These are phyloP conservation scores for Sterna hirundo DNA, from an alignment of 2,113 vertebrate species.

Conservation along the genomic window DNA sequence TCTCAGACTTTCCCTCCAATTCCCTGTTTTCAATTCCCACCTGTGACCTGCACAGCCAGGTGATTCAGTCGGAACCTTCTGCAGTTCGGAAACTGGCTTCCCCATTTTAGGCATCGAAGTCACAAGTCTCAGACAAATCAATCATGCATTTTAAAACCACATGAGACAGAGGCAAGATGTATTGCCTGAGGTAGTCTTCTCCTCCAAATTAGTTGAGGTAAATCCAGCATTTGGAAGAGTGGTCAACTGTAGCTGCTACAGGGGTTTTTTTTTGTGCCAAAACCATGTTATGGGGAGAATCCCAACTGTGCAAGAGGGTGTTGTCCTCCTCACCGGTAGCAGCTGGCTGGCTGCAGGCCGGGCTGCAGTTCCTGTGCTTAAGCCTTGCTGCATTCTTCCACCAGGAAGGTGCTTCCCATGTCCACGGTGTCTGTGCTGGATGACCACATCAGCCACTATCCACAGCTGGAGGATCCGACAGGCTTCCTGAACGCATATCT, in stretches of 20 bases:
- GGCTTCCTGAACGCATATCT: conserved; percentile 92
- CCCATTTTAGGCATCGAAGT: not conserved
- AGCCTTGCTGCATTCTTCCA: not conserved
- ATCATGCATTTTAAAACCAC: not conserved
- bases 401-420: conserved; percentile 83
- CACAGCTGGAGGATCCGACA: conserved; percentile 92
- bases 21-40: not conserved
- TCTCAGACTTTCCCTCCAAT: not conserved
- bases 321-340: not conserved
- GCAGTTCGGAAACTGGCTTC: not conserved
- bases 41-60: not conserved
- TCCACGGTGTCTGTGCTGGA: conserved; percentile 90
- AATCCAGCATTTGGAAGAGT: not conserved
- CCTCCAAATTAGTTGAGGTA: not conserved
- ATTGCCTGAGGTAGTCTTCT: not conserved
- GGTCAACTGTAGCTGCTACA: not conserved
- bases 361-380: not conserved
- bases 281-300: not conserved
- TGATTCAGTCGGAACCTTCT: not conserved
- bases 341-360: too few relatives aligned
- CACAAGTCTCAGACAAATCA: not conserved
- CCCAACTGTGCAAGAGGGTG: not conserved
- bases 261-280: not conserved
- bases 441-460: conserved; percentile 95
- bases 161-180: not conserved